phyloP scores from a whole-genome alignment of 2,888 invertebrate genomes.

The Drosophila algonquin region DNA sequence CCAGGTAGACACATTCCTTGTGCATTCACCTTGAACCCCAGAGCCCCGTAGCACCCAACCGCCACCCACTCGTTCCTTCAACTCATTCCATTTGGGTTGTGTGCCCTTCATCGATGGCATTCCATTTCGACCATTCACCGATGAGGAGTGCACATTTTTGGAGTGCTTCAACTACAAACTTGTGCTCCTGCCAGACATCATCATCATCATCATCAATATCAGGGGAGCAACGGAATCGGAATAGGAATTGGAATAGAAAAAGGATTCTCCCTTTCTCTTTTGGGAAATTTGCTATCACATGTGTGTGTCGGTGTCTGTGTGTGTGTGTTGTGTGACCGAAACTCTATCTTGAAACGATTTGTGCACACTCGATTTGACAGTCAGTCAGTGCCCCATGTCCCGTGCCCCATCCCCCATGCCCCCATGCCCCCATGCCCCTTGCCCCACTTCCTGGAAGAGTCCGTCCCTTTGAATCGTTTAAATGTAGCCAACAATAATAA shows the following conservation, averaged over 20 bases:
- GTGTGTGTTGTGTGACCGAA: constrained; percentile 15
- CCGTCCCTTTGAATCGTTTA: constrained; percentile 43
- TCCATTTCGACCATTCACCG: background rate
- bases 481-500: constrained; percentile 53
- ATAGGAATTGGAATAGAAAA: background rate
- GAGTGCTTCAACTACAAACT: constrained; percentile 24
- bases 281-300: constrained; percentile 2
- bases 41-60: background rate
- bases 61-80: background rate
- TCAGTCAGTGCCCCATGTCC: constrained; percentile 22
- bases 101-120: constrained; percentile 19
- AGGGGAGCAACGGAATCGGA: constrained; percentile 2
- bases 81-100: constrained; percentile 27
- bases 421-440: constrained; percentile 1
- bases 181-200: constrained; percentile 41
- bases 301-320: constrained; percentile 1
- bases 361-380: constrained; percentile 59
- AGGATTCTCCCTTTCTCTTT: background rate
- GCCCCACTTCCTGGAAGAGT: background rate
- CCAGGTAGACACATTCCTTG: background rate
- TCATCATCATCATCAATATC: constrained; percentile 15
- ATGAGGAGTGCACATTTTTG: constrained; percentile 3
- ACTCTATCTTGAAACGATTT: constrained; percentile 62
- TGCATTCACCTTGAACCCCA: background rate
- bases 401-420: background rate